phyloP scores from a whole-genome alignment of 2,888 invertebrate genomes.

The Theodoxus fluviatilis region DNA sequence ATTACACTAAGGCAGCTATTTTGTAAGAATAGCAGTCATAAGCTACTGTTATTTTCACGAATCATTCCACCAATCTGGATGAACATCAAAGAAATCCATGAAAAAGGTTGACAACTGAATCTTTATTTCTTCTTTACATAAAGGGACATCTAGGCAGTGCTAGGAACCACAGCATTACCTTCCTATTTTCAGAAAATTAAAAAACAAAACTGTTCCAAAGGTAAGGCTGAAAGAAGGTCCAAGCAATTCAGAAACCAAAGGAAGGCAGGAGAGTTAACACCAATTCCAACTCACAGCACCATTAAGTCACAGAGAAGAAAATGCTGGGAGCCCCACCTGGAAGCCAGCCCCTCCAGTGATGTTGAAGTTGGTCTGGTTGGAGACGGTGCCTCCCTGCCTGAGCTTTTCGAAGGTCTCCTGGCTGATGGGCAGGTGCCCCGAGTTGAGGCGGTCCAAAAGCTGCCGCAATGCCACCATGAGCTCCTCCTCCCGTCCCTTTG shows the following conservation, averaged over 20 bases:
- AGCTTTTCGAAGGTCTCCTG: slow-evolving; percentile 48
- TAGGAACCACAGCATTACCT: too few relatives aligned
- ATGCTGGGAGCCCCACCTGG: too few relatives aligned
- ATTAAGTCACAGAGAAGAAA: too few relatives aligned
- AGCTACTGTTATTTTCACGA: too few relatives aligned
- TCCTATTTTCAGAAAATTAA: too few relatives aligned
- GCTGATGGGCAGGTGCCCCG: slow-evolving; percentile 57
- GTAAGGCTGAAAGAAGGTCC: background rate
- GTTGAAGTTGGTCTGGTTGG: slow-evolving; percentile 29
- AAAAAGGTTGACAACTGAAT: background rate
- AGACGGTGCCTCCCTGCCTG: slow-evolving; percentile 34
- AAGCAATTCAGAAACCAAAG: background rate
- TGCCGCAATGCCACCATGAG: slow-evolving; percentile 56
- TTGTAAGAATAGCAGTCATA: too few relatives aligned
- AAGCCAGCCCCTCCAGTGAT: slow-evolving; percentile 29
- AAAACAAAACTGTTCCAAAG: too few relatives aligned
- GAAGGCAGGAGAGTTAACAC: background rate
- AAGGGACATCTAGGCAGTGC: too few relatives aligned
- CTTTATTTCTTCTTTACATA: too few relatives aligned
- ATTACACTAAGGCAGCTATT: too few relatives aligned
- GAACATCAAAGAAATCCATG: background rate
- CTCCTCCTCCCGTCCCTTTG: slow-evolving; percentile 52
- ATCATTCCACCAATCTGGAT: background rate
- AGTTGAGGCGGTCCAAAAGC: slow-evolving; percentile 55
- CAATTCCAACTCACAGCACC: background rate